phyloP scores from a whole-genome alignment of 92 coral and sea anemone genomes.

The Scolanthus callimorphus region DNA sequence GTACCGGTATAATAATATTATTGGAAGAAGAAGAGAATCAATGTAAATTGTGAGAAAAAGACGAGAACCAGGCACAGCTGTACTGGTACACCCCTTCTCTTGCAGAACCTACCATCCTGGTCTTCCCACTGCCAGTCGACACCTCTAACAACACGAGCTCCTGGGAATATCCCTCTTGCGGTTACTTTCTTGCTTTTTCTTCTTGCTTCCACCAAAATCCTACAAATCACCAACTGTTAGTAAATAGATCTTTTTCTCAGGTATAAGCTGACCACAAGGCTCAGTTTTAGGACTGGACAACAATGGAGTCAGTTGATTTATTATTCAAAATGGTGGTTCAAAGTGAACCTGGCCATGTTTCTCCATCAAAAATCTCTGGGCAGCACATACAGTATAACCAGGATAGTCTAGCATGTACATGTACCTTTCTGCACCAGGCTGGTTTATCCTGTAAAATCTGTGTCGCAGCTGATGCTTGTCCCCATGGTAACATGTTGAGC shows the following conservation, averaged over 20 bases:
- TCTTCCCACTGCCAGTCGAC: slow-evolving; percentile 99
- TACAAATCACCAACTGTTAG: not conserved
- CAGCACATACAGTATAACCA: not conserved
- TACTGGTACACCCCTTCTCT: too few relatives aligned
- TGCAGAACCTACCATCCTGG: slow-evolving; percentile 99
- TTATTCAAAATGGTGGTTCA: too few relatives aligned
- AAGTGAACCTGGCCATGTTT: too few relatives aligned
- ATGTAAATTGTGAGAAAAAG: too few relatives aligned
- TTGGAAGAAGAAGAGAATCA: too few relatives aligned
- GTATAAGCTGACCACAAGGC: too few relatives aligned
- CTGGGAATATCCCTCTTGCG: slow-evolving; percentile 90
- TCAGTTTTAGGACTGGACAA: too few relatives aligned
- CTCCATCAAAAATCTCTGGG: not conserved
- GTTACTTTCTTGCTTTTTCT: slow-evolving; percentile 92
- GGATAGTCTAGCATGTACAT: not conserved
- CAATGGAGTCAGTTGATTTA: too few relatives aligned
- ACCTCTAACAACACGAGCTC: slow-evolving; percentile 97
- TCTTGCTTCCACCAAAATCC: slow-evolving; percentile 86
- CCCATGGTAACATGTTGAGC: slow-evolving; percentile 93
- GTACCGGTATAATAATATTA: too few relatives aligned
- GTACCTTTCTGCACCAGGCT: slow-evolving; percentile 84
- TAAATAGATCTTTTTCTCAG: too few relatives aligned
- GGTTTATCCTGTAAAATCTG: slow-evolving; percentile 75
- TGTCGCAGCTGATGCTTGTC: slow-evolving; percentile 94
- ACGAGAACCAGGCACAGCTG: too few relatives aligned